Conservation (phyloP, 2,113 vertebrate genomes). For the Hypanus sabinus region DNA sequence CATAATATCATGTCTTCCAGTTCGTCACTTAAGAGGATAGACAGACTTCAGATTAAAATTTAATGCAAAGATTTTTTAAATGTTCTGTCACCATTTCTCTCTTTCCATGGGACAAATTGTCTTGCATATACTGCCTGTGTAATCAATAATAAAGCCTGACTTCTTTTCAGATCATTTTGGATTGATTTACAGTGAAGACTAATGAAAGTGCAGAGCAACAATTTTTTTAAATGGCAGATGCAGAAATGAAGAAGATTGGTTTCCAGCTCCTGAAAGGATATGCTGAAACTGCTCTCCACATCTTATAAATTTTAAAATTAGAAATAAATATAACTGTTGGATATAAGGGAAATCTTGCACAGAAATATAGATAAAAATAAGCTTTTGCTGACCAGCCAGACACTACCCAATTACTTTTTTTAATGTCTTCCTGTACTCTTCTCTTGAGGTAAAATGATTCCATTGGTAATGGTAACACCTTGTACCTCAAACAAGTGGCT, state of each 20-base stretch:
- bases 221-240: background rate
- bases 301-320: background rate
- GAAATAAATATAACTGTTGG: background rate
- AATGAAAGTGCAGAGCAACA: background rate
- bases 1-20: background rate
- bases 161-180: background rate
- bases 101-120: background rate
- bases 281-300: background rate
- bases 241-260: background rate
- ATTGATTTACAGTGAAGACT: background rate
- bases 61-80: background rate
- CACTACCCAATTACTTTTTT: background rate
- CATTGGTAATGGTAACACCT: background rate
- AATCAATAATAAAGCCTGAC: background rate
- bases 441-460: background rate
- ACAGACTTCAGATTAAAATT: background rate
- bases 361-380: background rate
- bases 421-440: background rate
- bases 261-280: background rate
- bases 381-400: too few relatives aligned
- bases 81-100: background rate
- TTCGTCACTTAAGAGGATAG: background rate
- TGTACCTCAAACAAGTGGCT: background rate
- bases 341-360: background rate
- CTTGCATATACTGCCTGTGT: background rate